phyloP scores from a whole-genome alignment of 2,888 invertebrate species.

The Mechanitis mazaeus region DNA sequence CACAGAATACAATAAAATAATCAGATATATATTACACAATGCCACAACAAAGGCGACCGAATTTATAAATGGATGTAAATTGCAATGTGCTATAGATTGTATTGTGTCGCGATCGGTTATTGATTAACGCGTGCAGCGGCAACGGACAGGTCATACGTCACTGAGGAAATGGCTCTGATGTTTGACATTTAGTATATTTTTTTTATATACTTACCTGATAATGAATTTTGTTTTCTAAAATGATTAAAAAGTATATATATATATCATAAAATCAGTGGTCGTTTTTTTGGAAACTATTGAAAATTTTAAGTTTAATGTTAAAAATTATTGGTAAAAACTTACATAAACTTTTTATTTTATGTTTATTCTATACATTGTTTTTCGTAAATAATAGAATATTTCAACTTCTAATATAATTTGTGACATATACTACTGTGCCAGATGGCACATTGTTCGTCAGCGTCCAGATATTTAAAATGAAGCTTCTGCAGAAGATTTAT shows the following conservation, averaged over 20 bases:
- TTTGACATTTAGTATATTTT: conserved; percentile 13
- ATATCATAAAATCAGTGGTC: too few species aligned
- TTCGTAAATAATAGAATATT: neutral
- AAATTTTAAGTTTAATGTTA: too few species aligned
- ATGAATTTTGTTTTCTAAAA: neutral
- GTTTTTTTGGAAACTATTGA: too few species aligned
- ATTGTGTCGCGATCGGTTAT: conserved; percentile 44
- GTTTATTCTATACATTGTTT: too few species aligned
- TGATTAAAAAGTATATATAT: too few species aligned
- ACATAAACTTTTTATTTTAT: too few species aligned
- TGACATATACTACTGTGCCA: conserved; percentile 1
- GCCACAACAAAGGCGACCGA: conserved; percentile 16
- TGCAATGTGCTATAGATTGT: conserved; percentile 21
- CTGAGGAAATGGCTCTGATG: conserved; percentile 21
- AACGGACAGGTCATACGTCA: conserved; percentile 50
- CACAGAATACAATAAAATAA: neutral
- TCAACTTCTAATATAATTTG: neutral
- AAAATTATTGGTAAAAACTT: too few species aligned
- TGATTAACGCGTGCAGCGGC: conserved; percentile 57
- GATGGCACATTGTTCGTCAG: neutral
- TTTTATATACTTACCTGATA: neutral
- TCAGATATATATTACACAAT: conserved; percentile 3
- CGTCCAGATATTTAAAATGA: conserved; percentile 4
- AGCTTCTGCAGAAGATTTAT: conserved; percentile 3
- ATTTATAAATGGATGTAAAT: conserved; percentile 17